phyloP scores from a whole-genome alignment of 1,140 invertebrate species.

The Periplaneta americana region DNA sequence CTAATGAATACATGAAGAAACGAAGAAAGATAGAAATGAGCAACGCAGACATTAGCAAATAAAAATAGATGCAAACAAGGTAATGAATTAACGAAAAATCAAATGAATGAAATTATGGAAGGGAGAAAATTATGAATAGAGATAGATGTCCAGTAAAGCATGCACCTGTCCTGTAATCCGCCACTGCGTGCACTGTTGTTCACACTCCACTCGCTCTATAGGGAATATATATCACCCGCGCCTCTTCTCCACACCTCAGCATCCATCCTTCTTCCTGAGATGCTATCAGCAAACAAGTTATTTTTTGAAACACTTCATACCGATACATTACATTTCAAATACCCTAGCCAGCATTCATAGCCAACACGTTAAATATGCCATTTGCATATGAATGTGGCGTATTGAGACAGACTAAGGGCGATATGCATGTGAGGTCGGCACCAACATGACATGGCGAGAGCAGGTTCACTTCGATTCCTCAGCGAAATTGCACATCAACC shows the following conservation, averaged over 20 bases:
- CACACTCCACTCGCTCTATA: not conserved
- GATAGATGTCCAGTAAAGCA: too few species aligned
- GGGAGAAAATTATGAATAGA: not conserved
- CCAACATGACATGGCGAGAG: not conserved
- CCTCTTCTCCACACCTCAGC: not conserved
- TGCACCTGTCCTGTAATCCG: not conserved
- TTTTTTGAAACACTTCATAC: not conserved
- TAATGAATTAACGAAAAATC: not conserved
- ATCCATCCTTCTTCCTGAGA: not conserved
- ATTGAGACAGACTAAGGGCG: slow-evolving; percentile 9
- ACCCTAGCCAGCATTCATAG: slow-evolving; percentile 2
- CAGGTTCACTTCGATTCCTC: too few species aligned
- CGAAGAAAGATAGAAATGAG: too few species aligned
- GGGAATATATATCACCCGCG: too few species aligned
- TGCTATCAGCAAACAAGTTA: not conserved
- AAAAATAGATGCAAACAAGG: too few species aligned
- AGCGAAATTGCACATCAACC: too few species aligned
- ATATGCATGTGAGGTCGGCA: not conserved
- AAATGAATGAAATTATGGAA: not conserved
- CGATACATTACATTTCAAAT: slow-evolving; percentile 6
- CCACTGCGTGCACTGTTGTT: not conserved
- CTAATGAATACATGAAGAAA: too few species aligned
- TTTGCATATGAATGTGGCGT: slow-evolving; percentile 16
- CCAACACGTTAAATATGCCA: slow-evolving; percentile 11
- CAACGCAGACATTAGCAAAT: too few species aligned